Base-by-base conservation (phyloP, 2,888 invertebrate genomes). In the Cryptus viduatorius region DNA sequence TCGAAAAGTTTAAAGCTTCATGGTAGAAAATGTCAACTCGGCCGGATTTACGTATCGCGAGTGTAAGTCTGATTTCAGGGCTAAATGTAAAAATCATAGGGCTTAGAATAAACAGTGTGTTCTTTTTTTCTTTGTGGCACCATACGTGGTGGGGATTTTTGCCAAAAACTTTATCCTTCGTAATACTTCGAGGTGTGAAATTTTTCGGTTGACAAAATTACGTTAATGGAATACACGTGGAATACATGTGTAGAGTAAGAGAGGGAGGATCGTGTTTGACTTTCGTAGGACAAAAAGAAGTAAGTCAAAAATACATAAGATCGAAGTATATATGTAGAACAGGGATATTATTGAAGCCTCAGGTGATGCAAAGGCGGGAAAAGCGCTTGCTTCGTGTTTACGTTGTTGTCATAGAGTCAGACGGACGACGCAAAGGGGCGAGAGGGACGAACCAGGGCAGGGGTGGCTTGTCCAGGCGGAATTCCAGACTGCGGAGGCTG, bases 401-500 rank as follows among this genome's bases (percentile, higher is more conserved):
- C 89, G 72, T 87, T 88, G 87, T 87, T 88, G 86, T 83, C 82
- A 81, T 87, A 72, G 59, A 67, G 71, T 44, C 24, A 56, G 46
- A 48, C 31, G 24, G 59, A 80, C 44, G 69, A 75, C 19, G 65
- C 14, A 56, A 64, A 19, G 16, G 16, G 31, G 16, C 37, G 75
- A 69, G 77, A 77, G 77, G 80, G 73, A 68, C 69, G 61, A 69
- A 77, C 80, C 48, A 10, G 46, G 31, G 50, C 76, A 48, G 31
- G 83, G 31, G 3, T 37, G 82, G 84, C 53, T 88, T 88, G 83
- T 88, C 83, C 82, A 85, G 83, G 86, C 69, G 75, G 86, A 84
- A 83, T 79, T 87, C 86, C 86, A 90, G 91, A 92, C 92, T 91
- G 92, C 91, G 89, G 91, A 91, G 88, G 90, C 90, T 92, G 93